Evolutionary conservation across 2,888 invertebrate species (phyloP), one percentile per base, ranked within the genome.

Genomic region (Ormyrus nitidulus): DNA sequence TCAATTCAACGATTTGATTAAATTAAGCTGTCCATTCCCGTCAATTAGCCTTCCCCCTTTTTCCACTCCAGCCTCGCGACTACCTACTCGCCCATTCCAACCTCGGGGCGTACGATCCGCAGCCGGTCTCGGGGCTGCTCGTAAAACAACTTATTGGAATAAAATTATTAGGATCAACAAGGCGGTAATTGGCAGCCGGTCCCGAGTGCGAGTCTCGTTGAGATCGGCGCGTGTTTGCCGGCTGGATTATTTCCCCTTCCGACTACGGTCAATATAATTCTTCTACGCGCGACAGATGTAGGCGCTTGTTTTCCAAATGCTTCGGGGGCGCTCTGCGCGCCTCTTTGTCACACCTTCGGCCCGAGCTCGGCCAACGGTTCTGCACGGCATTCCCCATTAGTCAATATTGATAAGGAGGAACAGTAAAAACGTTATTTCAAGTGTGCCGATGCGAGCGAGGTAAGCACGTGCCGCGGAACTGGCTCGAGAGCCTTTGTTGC

Each of bases 371-470:
- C n/a, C 19, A 51, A 10, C 34, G 11, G 46, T 74, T 59, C 59
- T 65, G 65, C 51, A 69, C 13, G 62, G 46, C 68, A 6, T 34
- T 66, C n/a, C n/a, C 61, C 65, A 53, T 56, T 51, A 10, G 79
- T 75, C 74, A 79, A 79, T 65, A 79, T 79, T 79, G 70, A 79
- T 79, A 79, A 65, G 58, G 70, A 58, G 64, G 19, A 53, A 65
- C 70, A 74, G 69, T 58, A 44, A 53, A 79, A 74, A 74, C 79
- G 58, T 79, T 79, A 64, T 79, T 79, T 75, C 70, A 74, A 70
- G 65, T 51, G 64, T 64, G 59, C 44, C 71, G 10, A 58, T 4
- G 46, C 19, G 11, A 10, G 59, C 11, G 46, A 9, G 72, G 9
- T 1, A 77, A 53, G 53, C 8, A 59, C 44, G 46, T 3, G 61